Evolutionary conservation across 2,888 invertebrate species (phyloP).

Genomic region (Rhaphigaster nebulosa): DNA sequence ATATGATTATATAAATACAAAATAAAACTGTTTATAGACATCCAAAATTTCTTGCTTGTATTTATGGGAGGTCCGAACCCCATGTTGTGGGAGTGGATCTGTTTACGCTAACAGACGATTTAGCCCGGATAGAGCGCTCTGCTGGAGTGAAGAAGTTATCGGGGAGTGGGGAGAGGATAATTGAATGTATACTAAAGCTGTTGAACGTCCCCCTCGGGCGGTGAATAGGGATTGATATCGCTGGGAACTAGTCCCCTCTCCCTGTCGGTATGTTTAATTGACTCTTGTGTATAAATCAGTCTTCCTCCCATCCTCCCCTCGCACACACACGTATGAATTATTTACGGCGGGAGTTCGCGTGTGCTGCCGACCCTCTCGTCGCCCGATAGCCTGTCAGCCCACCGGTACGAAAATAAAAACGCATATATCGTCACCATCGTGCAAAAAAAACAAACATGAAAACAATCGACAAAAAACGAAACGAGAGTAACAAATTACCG

Average conservation of each 20-base stretch:
- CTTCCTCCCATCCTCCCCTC: neutral
- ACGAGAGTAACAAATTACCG: conserved; percentile 36
- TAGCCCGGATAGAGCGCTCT: neutral
- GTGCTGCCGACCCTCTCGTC: conserved; percentile 6
- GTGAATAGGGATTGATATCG: conserved; percentile 44
- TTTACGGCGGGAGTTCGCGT: conserved; percentile 39
- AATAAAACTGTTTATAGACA: neutral
- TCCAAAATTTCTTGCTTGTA: neutral
- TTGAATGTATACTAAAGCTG: conserved; percentile 53
- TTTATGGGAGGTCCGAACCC: neutral
- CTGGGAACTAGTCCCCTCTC: conserved; percentile 34
- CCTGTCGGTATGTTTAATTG: conserved; percentile 44
- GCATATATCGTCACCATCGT: neutral
- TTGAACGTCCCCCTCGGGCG: conserved; percentile 29
- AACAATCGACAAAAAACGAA: conserved; percentile 22
- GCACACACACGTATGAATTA: conserved; percentile 18
- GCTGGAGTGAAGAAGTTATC: neutral
- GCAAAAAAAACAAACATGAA: conserved; percentile 16
- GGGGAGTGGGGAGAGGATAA: neutral
- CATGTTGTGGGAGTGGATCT: conserved; percentile 8
- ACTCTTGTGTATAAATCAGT: conserved; percentile 56
- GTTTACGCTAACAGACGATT: conserved; percentile 39
- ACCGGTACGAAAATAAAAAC: conserved; percentile 33
- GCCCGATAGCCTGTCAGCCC: conserved; percentile 24
- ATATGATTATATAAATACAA: too few relatives aligned